phyloP scores from a whole-genome alignment of 2,797 vertebrate genomes.

The Sciurus vulgaris region DNA sequence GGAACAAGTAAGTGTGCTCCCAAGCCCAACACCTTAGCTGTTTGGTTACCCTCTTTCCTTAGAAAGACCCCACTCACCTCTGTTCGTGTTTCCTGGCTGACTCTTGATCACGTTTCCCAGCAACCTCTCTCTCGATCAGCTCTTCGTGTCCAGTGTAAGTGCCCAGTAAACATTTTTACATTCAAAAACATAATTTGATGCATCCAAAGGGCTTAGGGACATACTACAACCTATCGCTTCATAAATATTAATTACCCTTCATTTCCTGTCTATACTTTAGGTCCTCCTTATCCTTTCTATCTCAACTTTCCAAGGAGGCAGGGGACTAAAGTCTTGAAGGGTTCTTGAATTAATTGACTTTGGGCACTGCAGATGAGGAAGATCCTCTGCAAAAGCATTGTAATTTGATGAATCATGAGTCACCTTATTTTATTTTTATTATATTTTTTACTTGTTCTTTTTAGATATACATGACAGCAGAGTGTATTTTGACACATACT shows the following conservation, averaged over 20 bases:
- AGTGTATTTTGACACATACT: too few species aligned
- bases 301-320: neutral
- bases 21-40: neutral
- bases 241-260: conserved; percentile 35
- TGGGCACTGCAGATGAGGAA: neutral
- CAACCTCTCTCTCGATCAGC: neutral
- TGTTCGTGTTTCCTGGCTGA: neutral
- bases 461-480: too few species aligned
- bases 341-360: conserved; percentile 11
- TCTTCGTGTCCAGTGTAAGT: neutral
- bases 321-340: neutral
- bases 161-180: neutral
- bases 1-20: neutral
- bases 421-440: neutral
- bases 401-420: conserved; percentile 58
- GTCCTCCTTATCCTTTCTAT: neutral
- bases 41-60: neutral
- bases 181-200: neutral
- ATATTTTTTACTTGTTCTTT: too few species aligned
- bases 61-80: neutral
- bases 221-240: neutral
- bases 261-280: conserved; percentile 14
- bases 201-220: neutral
- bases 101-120: neutral
- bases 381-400: neutral